Evolutionary conservation across 2,888 invertebrate species (phyloP), one percentile per base, ranked within the genome.

Genomic region (Amphimallon solstitiale): DNA sequence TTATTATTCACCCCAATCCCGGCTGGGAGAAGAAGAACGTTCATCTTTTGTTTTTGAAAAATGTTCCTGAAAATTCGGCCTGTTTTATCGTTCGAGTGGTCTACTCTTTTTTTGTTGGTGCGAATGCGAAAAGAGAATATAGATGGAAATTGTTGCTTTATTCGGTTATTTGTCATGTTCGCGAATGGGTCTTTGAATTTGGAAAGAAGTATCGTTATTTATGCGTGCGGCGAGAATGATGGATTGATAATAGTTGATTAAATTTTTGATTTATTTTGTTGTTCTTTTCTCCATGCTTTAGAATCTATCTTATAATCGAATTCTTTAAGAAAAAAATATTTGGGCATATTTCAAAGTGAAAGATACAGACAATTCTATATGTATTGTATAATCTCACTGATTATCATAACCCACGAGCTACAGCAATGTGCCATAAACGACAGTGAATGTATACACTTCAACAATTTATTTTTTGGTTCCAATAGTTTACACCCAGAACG

Each of bases 181-280:
- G 29, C 29, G 43, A 59, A 59, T 59, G 43, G 29, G 43, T 45
- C 29, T 56, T 59, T 59, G 56, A 59, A 43, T 59, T 34, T 14
- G 43, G 14, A 59, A 59, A 43, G 34, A 59, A 59, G 56, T 29
- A 43, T 59, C 10, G 56, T 59, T 59, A 59, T 59, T 59, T 59
- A 59, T 23, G 43, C 12, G 21, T 14, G 29, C 6, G 15, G 15
- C 29, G 23, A 4, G 40, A 23, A 43, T 59, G 56, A 59, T 59
- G 29, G 56, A 59, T 59, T 59, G 56, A 43, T 45, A 59, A 43
- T 43, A 40, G 56, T 56, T 56, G 56, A 56, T 56, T 56, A 56
- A 45, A 43, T 59, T 59, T 59, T 59, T 43, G 56, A 59, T 43
- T n/a, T 45, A 59, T 59, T 59, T 29, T 59, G 40, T 34, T 59